These are phyloP conservation scores for Leptoclinus maculatus DNA, from an alignment of 2,797 vertebrate species.

Conservation along the genomic window DNA sequence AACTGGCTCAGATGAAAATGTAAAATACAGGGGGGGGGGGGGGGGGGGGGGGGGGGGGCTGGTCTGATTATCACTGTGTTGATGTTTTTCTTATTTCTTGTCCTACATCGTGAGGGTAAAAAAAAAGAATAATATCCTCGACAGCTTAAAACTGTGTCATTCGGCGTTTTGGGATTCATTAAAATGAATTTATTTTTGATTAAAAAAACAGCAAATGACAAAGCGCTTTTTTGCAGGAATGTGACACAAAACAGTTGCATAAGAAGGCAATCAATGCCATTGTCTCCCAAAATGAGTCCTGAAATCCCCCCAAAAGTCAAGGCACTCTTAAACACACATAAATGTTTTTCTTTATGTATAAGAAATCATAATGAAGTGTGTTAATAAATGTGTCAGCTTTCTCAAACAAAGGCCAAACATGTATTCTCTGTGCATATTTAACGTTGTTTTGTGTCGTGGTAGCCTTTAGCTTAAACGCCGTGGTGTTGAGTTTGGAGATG, in stretches of 20 bases:
- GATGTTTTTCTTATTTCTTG: background rate
- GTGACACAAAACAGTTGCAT: slow-evolving; percentile 5
- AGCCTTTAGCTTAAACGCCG: background rate
- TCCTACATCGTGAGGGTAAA: background rate
- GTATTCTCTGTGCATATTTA: background rate
- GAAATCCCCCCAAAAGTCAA: background rate
- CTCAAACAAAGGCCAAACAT: too few relatives aligned
- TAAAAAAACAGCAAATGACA: background rate
- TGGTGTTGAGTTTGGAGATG: background rate
- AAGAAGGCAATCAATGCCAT: background rate
- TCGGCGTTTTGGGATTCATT: background rate
- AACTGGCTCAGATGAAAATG: slow-evolving; percentile 24
- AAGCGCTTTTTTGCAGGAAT: background rate
- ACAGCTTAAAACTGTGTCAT: background rate
- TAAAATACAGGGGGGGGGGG: background rate
- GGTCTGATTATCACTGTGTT: slow-evolving; percentile 17
- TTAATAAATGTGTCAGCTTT: background rate
- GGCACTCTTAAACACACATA: background rate
- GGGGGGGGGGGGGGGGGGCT: background rate
- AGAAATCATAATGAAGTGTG: background rate
- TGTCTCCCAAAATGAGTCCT: background rate
- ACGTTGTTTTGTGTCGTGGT: background rate
- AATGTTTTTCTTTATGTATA: background rate
- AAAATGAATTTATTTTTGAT: slow-evolving; percentile 7
- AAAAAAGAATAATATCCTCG: background rate